Evolutionary conservation across 2,888 invertebrate genomes (phyloP), one percentile per base, ranked within the genome.

Genomic region (Drosophila subsilvestris): DNA sequence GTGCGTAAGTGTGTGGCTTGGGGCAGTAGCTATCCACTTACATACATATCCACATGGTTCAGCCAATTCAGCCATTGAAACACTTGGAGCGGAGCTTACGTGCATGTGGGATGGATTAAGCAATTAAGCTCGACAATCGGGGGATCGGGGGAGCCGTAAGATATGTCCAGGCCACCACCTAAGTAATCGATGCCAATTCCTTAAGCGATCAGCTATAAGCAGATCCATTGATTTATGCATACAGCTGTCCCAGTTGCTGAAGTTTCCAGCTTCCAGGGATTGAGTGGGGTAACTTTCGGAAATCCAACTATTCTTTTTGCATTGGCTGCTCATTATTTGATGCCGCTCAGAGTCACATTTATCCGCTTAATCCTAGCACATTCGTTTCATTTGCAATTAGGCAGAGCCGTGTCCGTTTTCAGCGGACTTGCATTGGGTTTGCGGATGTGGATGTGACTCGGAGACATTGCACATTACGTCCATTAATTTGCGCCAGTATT

Each of bases 401-500:
- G 25, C 62, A 47, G 25, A 22, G 25, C 20, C 12, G 42, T 32
- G 29, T 22, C 17, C 27, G n/a, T 55, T 22, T 44, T 3, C n/a
- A 6, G 7, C 0, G 20, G 20, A 0, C 17, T 32, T 20, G n/a
- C 20, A n/a, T n/a, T 22, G 63, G 44, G 3, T n/a, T n/a, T n/a
- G n/a, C 18, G 43, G 25, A 6, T 6, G n/a, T 6, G 4, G 32
- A 5, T 32, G 32, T 22, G 49, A 53, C 12, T 50, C 44, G 48
- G 25, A 43, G 32, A 18, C 49, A 48, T 43, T 51, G 63, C 51
- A 63, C 54, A 75, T 47, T 55, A 20, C 47, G 59, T 78, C 76
- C 85, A 86, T 84, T 86, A 78, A 84, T 86, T 78, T 74, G 70
- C 61, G 66, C 42, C 81, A 67, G 66, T 58, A 63, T 78, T 86